These are phyloP conservation scores for Cyprinodon diabolis DNA, from an alignment of 2,797 vertebrate species.

Conservation along the genomic window DNA sequence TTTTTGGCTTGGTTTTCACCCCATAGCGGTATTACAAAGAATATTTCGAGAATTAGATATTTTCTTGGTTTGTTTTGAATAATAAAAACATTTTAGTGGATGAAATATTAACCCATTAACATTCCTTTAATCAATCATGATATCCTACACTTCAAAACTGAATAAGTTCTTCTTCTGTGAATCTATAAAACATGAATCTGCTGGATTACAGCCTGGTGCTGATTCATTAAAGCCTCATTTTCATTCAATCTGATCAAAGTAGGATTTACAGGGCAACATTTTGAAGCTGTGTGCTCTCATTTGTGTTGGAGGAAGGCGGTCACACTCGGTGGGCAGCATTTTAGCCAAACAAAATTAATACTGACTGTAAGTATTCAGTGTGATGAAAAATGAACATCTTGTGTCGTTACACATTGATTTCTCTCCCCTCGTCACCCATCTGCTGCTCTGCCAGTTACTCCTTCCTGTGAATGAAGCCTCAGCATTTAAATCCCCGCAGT, in stretches of 20 bases:
- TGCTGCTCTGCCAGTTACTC: constrained; percentile 43
- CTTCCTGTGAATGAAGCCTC: constrained; percentile 46
- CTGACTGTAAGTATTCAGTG: not conserved
- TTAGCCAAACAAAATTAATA: not conserved
- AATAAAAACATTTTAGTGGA: not conserved
- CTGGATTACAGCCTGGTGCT: constrained; percentile 40
- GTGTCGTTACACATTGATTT: constrained; percentile 44
- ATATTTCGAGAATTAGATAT: not conserved
- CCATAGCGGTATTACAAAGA: not conserved
- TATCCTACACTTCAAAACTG: not conserved
- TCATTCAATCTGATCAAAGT: constrained; percentile 34
- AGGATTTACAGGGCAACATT: constrained; percentile 27
- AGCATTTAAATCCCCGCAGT: not conserved
- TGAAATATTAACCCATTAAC: not conserved
- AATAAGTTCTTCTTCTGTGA: not conserved
- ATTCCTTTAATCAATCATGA: not conserved
- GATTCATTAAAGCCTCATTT: constrained; percentile 40
- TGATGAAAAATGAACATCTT: constrained; percentile 25
- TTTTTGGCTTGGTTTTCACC: not conserved
- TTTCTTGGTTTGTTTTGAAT: not conserved
- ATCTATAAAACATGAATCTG: constrained; percentile 15
- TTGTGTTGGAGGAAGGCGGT: not conserved
- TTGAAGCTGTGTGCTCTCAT: constrained; percentile 1
- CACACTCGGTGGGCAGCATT: constrained; percentile 2
- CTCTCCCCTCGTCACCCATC: constrained; percentile 27